These are phyloP conservation scores for Cynoglossus semilaevis DNA, from an alignment of 2,113 vertebrate species.

Conservation along the genomic window DNA sequence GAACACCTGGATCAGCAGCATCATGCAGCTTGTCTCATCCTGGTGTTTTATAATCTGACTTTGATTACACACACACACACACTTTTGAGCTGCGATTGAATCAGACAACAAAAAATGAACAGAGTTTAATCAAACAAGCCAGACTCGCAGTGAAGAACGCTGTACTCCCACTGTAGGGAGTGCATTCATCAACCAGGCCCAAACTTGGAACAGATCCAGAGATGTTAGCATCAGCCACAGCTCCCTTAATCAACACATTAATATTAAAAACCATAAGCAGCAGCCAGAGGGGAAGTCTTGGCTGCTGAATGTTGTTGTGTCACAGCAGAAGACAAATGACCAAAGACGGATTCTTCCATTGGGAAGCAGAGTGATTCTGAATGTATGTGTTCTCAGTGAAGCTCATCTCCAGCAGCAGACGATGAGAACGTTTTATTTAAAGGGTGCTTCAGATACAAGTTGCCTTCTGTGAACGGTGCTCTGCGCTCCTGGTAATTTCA, in stretches of 20 bases:
- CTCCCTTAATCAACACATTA: slow-evolving; percentile 54
- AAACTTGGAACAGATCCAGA: slow-evolving; percentile 45
- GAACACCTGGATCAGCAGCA: too few relatives aligned
- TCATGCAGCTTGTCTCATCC: too few relatives aligned
- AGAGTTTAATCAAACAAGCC: too few relatives aligned
- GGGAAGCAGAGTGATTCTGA: slow-evolving; percentile 19
- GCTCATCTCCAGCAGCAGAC: slow-evolving; percentile 6
- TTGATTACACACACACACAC: too few relatives aligned
- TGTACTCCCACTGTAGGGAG: slow-evolving; percentile 19
- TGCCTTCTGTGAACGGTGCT: neutral
- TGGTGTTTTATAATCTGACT: too few relatives aligned
- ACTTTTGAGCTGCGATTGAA: slow-evolving; percentile 8
- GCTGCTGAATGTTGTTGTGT: slow-evolving; percentile 32
- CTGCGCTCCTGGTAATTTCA: neutral
- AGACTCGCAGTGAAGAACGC: slow-evolving; percentile 32
- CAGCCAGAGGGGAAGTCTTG: slow-evolving; percentile 43
- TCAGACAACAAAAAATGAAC: neutral
- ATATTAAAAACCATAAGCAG: slow-evolving; percentile 60
- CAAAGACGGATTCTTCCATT: slow-evolving; percentile 16
- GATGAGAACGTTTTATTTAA: neutral
- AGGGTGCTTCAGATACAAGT: neutral
- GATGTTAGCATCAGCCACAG: slow-evolving; percentile 43
- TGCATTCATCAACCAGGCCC: slow-evolving; percentile 48
- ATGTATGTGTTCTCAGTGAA: slow-evolving; percentile 8
- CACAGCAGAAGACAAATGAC: slow-evolving; percentile 35